These are phyloP conservation scores for Drosophila sproati DNA, from an alignment of 1,140 invertebrate species.

Conservation along the genomic window DNA sequence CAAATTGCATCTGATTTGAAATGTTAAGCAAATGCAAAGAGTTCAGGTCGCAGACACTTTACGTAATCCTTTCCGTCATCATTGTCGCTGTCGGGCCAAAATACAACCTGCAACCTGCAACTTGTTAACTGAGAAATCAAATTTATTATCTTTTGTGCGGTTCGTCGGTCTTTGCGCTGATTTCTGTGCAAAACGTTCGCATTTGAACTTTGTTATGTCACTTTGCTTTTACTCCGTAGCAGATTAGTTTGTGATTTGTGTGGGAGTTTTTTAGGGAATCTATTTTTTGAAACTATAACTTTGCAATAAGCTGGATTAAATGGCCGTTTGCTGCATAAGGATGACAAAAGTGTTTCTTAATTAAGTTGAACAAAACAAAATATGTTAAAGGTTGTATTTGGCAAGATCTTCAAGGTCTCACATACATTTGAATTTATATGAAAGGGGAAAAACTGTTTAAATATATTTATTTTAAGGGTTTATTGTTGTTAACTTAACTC, in stretches of 20 bases:
- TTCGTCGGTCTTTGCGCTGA: slow-evolving; percentile 7
- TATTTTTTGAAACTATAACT: not conserved
- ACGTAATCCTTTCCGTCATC: slow-evolving; percentile 62
- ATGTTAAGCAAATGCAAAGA: slow-evolving; percentile 75
- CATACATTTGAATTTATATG: too few relatives aligned
- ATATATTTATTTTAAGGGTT: too few relatives aligned
- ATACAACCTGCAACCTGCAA: slow-evolving; percentile 31
- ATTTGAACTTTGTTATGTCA: slow-evolving; percentile 80
- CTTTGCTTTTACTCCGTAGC: slow-evolving; percentile 26
- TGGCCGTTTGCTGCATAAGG: not conserved
- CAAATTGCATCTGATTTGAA: slow-evolving; percentile 41
- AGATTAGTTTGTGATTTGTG: slow-evolving; percentile 55
- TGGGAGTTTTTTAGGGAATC: slow-evolving; percentile 43
- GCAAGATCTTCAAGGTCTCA: too few relatives aligned
- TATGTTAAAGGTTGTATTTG: not conserved
- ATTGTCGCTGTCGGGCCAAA: slow-evolving; percentile 17
- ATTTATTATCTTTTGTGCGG: slow-evolving; percentile 74
- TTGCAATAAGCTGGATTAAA: not conserved
- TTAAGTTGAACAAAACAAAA: not conserved
- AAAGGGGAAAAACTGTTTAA: too few relatives aligned
- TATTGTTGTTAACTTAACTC: too few relatives aligned
- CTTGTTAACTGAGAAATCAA: slow-evolving; percentile 35
- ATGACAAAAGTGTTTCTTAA: slow-evolving; percentile 23
- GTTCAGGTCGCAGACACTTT: slow-evolving; percentile 80
- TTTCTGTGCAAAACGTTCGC: slow-evolving; percentile 63